Evolutionary conservation across 2,113 vertebrate species (phyloP), one percentile per base, ranked within the genome.

Genomic region (Phaetusa simplex): DNA sequence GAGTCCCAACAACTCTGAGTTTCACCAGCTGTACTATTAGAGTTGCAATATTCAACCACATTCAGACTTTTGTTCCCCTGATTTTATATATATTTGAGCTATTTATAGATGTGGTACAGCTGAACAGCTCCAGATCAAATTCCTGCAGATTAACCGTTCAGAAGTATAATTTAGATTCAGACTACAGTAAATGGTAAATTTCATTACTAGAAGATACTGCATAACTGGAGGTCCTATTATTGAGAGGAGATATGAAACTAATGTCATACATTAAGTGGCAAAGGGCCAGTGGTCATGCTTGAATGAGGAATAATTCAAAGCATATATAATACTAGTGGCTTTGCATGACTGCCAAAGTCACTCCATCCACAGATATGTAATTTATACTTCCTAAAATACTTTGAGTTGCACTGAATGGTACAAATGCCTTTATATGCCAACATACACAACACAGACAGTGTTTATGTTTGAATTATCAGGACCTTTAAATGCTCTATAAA

Each of bases 231-330:
- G 19, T 74, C 32, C n/a, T 87, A 7, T 82, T 95, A 80, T 27
- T 74, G 65, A 83, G 38, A 59, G 5, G 4, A 88, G 38, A 52
- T 67, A 77, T 42, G 47, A 87, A 84, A 80, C 19, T 77, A 32
- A 38, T 69, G 49, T 61, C 58, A 72, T 19, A 49, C 9, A 29
- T 36, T 58, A 91, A 82, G 53, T 86, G 66, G 24, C 62, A 88
- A 70, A 91, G 16, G 52, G 27, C 19, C 34, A 70, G 26, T 53
- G 58, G 58, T 91, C 86, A 61, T 71, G 62, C n/a, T 53, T 67
- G 50, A 92, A 72, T 79, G 30, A 73, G 65, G 76, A 45, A 61
- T 56, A 93, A 88, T 90, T 92, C 85, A 94, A 93, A 92, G 26
- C 15, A 55, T 61, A 40, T 86, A 38, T 42, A 87, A 59, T 80